Evolutionary conservation across 1,140 invertebrate genomes (phyloP), one percentile per base, ranked within the genome.

Genomic region (Apolygus lucorum): DNA sequence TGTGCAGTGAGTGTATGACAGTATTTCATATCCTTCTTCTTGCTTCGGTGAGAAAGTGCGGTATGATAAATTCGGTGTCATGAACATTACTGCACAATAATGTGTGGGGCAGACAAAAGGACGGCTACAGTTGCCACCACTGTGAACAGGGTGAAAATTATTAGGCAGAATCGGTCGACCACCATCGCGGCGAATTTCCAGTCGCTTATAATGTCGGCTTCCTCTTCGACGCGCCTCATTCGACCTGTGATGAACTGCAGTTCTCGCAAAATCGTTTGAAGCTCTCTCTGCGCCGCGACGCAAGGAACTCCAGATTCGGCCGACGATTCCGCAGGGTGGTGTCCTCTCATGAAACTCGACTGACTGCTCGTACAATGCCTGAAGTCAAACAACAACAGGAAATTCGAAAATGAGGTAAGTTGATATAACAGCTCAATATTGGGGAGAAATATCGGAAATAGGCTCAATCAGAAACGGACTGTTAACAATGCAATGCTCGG

Each of bases 181-280:
- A 99, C 96, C 94, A 98, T 93, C 72, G 96, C 96, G 67, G 97
- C 96, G 80, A 99, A 99, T 80, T 98, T 98, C 97, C 97, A 99
- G 79, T 99, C 96, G 78, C 88, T 92, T 72, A 94, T 93, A 62
- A 95, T 84, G 76, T 95, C 92, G n/a, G 90, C 87, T 75, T 91
- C 90, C 73, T 93, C 90, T 76, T 96, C 93, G 65, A 90, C 87
- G 78, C 94, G 93, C 76, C 89, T 88, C 88, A 95, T 91, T 72
- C 91, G 86, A 74, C 86, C 85, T 14, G 93, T 96, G 76, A 99
- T 97, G 81, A 96, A 96, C 77, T 93, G 90, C 63, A 99, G 83
- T 82, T 99, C 95, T 74, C 88, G 86, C 21, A 97, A 84, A 77
- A 98, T 95, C 76, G 87, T 84, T 75, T 90, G 89, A 72, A 93